Evolutionary conservation across 2,888 invertebrate species (phyloP).

Genomic region (Thymelicus acteon): DNA sequence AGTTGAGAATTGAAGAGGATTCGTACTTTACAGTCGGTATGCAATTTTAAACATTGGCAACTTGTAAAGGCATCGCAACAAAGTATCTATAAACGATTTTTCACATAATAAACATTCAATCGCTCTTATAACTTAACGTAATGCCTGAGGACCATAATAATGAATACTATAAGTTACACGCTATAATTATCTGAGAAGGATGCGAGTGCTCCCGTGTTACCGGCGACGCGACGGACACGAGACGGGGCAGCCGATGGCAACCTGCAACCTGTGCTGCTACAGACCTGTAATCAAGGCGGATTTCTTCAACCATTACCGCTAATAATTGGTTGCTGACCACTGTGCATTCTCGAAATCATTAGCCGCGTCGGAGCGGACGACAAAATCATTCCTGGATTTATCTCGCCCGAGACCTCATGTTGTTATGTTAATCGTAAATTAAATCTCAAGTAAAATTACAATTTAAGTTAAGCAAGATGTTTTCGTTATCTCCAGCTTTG

Average conservation of each 20-base stretch:
- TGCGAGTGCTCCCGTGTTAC: slow-evolving; percentile 10
- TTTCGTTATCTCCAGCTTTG: slow-evolving; percentile 1
- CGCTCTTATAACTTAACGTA: neutral
- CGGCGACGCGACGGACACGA: neutral
- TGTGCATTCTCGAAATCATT: slow-evolving; percentile 62
- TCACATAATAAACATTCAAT: neutral
- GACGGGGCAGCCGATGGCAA: slow-evolving; percentile 24
- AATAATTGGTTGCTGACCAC: slow-evolving; percentile 59
- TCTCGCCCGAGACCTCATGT: neutral
- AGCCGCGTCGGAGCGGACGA: slow-evolving; percentile 43
- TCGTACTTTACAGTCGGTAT: no score
- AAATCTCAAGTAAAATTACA: slow-evolving; percentile 8
- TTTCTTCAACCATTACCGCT: slow-evolving; percentile 60
- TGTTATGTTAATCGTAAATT: slow-evolving; percentile 14
- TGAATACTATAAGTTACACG: neutral
- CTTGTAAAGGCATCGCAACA: no score
- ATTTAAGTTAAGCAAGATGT: slow-evolving; percentile 2
- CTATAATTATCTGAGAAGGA: slow-evolving; percentile 12
- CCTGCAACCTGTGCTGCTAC: slow-evolving; percentile 40
- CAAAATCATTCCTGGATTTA: slow-evolving; percentile 42
- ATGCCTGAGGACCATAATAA: neutral
- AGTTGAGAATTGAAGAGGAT: no score
- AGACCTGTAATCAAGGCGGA: slow-evolving; percentile 64
- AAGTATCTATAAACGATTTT: neutral
- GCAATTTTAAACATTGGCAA: no score